Evolutionary conservation across 2,888 invertebrate species (phyloP).

Genomic region (Ectemnius continuus): DNA sequence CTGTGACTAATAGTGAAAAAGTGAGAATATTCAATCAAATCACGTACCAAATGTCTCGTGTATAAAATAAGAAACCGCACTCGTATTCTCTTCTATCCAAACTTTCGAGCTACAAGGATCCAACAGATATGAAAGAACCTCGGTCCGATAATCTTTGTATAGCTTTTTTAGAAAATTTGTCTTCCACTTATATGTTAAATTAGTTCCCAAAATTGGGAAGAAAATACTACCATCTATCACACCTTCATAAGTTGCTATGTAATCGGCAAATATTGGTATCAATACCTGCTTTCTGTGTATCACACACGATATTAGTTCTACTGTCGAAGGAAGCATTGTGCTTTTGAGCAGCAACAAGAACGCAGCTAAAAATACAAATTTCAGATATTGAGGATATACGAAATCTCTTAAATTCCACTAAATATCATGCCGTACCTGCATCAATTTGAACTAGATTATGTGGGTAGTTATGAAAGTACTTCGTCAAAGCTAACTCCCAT

Average conservation of each 20-base stretch:
- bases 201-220: slow-evolving; percentile 81
- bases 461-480: slow-evolving; percentile 83
- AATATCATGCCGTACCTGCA: slow-evolving; percentile 73
- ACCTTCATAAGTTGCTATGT: slow-evolving; percentile 77
- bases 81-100: slow-evolving; percentile 79
- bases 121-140: slow-evolving; percentile 80
- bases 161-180: slow-evolving; percentile 80
- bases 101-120: slow-evolving; percentile 50
- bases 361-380: slow-evolving; percentile 51
- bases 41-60: slow-evolving; percentile 67
- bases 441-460: slow-evolving; percentile 80
- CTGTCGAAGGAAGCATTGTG: slow-evolving; percentile 74
- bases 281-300: slow-evolving; percentile 80
- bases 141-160: slow-evolving; percentile 82
- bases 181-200: slow-evolving; percentile 75
- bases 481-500: slow-evolving; percentile 80
- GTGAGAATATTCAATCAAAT: too few species aligned
- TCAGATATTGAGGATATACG: neutral
- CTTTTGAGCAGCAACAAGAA: slow-evolving; percentile 58
- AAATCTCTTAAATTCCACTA: neutral
- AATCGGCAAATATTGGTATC: slow-evolving; percentile 78
- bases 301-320: slow-evolving; percentile 81
- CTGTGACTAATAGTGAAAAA: neutral
- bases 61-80: slow-evolving; percentile 82
- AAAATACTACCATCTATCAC: slow-evolving; percentile 82